phyloP scores from a whole-genome alignment of 2,888 invertebrate species.

The Stegana nigrithorax region DNA sequence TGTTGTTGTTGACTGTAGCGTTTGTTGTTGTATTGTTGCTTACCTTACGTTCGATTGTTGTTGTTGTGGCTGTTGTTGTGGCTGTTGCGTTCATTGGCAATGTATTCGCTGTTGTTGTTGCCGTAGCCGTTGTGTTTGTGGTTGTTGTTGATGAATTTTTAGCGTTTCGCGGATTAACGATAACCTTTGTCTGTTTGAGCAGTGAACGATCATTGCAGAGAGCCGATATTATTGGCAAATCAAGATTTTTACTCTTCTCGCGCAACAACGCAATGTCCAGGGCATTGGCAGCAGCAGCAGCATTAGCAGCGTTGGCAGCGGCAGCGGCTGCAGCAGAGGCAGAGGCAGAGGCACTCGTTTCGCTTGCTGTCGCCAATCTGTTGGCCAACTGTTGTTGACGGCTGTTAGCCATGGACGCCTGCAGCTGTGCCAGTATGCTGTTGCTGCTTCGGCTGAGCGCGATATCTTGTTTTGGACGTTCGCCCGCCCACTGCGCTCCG shows the following conservation, averaged over 20 bases:
- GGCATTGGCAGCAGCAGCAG: constrained; percentile 59
- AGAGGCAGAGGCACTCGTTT: constrained; percentile 68
- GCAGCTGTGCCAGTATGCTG: constrained; percentile 62
- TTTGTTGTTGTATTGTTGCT: constrained; percentile 37
- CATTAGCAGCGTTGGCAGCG: too few relatives aligned
- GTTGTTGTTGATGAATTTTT: constrained; percentile 27
- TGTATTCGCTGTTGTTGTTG: constrained; percentile 36
- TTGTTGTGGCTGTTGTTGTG: constrained; percentile 29
- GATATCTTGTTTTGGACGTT: constrained; percentile 58
- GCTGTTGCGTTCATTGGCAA: constrained; percentile 38
- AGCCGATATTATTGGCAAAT: constrained; percentile 91
- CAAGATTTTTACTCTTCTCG: constrained; percentile 89
- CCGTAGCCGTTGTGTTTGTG: constrained; percentile 24
- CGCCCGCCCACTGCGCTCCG: constrained; percentile 65
- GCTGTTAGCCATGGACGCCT: constrained; percentile 54
- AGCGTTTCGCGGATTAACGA: constrained; percentile 80
- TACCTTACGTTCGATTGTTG: constrained; percentile 37
- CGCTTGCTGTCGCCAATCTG: constrained; percentile 67
- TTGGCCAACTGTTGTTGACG: constrained; percentile 22
- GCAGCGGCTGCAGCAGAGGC: constrained; percentile 59
- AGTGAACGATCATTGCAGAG: constrained; percentile 92
- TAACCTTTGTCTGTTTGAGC: constrained; percentile 88
- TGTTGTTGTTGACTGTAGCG: constrained; percentile 9
- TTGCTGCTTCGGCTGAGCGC: constrained; percentile 48
- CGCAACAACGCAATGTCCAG: constrained; percentile 85